Base-by-base conservation (phyloP, 1,140 invertebrate species). In the Euwallacea similis region DNA sequence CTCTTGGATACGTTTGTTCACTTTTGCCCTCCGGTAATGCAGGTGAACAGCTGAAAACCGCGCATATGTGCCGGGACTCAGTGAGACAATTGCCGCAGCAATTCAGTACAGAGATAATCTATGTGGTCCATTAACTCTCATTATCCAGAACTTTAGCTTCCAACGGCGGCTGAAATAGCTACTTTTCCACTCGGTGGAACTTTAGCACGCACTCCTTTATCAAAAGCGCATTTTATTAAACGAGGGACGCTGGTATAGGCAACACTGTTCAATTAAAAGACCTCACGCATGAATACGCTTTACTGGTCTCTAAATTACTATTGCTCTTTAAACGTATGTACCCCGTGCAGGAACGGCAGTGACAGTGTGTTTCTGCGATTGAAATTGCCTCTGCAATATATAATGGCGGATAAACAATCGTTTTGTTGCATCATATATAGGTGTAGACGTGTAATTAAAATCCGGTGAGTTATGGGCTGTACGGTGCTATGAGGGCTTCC, bases 291-390 rank as follows among this genome's bases (percentile, higher is more conserved):
- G 55, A 33, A 13, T 58, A n/a, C 6, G 21, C 13, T 15, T 58
- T 58, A 2, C 55, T 33, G 55, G 13, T 58, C 55, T 15, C n/a
- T 58, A 58, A 58, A 58, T 58, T 58, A 21, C 55, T 4, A 16
- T 15, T 33, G 55, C 13, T 21, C 21, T 58, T 58, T 58, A 58
- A 58, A 58, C 21, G 13, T 10, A 16, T 21, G 13, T 7, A 21
- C 55, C 21, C 21, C 13, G 46, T 50, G 46, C 21, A 16, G 3
- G 9, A 58, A 6, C n/a, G 10, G 55, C 21, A 58, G 21, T 58
- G 55, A 58, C 55, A 58, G 21, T 33, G 55, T 21, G 21, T 58
- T 58, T 58, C 55, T 58, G 21, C 9, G 55, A 16, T 58, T 10
- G 21, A 58, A 58, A 58, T 58, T 58, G 21, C 55, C 55, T 58